Percentiles rank a stretch among this genome's conserved stretches.
Conservation (phyloP, 2,888 invertebrate species). For the Ennomos quercinarius region DNA sequence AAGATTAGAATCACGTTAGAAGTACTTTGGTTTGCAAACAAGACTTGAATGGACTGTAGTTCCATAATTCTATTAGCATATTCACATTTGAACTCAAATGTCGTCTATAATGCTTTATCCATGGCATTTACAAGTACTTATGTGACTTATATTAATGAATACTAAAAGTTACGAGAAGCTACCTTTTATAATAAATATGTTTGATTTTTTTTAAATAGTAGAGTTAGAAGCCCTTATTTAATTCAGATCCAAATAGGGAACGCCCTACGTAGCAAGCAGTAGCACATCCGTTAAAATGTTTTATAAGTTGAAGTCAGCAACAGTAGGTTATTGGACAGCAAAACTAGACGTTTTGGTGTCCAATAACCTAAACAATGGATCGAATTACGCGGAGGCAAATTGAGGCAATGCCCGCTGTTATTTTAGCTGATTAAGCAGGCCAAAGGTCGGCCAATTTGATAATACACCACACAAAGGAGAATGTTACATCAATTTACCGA, state of each 20-base stretch:
- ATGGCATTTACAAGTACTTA: too few relatives aligned
- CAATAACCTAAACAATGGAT: constrained; percentile 3
- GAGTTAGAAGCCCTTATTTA: not conserved
- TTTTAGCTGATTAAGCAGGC: not conserved
- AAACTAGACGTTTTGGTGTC: constrained; percentile 9
- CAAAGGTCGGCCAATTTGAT: constrained; percentile 6
- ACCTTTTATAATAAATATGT: not conserved
- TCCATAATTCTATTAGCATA: not conserved
- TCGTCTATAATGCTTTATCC: too few relatives aligned
- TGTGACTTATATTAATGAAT: not conserved
- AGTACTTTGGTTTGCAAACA: constrained; percentile 4
- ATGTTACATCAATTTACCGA: too few relatives aligned
- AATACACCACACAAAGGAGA: not conserved
- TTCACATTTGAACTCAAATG: too few relatives aligned
- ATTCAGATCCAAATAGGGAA: not conserved
- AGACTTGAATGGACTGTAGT: constrained; percentile 5
- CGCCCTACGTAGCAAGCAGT: not conserved
- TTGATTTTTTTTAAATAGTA: too few relatives aligned
- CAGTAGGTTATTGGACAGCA: too few relatives aligned
- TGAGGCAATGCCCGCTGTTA: constrained; percentile 3
- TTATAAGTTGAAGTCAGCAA: constrained; percentile 4
- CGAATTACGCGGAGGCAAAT: constrained; percentile 5
- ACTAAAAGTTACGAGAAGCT: not conserved
- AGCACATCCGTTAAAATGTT: constrained; percentile 1
- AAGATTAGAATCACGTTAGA: constrained; percentile 15